Conservation (phyloP, 2,888 invertebrate genomes). For the Nymphalis c-album region DNA sequence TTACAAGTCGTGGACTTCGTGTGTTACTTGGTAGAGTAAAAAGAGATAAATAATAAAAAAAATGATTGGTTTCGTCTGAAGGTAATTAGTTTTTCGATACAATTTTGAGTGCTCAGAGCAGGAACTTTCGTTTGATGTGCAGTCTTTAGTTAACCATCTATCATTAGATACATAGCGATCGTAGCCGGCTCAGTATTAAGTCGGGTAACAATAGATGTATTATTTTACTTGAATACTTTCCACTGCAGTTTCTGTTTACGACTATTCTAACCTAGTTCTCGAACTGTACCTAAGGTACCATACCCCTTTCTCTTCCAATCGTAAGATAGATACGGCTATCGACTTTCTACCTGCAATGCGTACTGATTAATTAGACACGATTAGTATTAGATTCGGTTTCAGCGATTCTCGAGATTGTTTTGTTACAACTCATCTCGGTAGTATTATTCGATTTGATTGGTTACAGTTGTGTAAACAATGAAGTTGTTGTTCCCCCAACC, state of each 20-base stretch:
- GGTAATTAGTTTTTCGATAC: conserved; percentile 1
- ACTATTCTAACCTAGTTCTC: conserved; percentile 55
- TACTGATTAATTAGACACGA: conserved; percentile 78
- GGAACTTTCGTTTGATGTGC: conserved; percentile 1
- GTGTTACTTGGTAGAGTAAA: not conserved
- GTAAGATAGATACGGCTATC: conserved; percentile 58
- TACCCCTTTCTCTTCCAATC: conserved; percentile 72
- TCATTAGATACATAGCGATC: conserved; percentile 10
- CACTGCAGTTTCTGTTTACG: conserved; percentile 52
- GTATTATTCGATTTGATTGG: conserved; percentile 10
- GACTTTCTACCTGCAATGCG: conserved; percentile 75
- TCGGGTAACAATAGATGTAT: conserved; percentile 39
- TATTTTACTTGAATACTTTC: conserved; percentile 47
- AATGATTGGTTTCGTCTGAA: not conserved
- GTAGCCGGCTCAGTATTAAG: conserved; percentile 22
- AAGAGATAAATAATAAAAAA: not conserved
- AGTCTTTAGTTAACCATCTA: not conserved
- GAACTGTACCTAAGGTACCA: conserved; percentile 53
- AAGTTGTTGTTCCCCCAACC: not conserved
- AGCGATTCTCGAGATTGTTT: conserved; percentile 37
- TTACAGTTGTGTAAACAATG: conserved; percentile 47
- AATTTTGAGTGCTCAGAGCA: not conserved
- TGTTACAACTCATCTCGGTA: conserved; percentile 26
- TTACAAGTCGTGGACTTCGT: not conserved
- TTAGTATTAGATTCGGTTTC: conserved; percentile 61